Evolutionary conservation across 2,797 vertebrate genomes (phyloP).

Genomic region (Propithecus deckenii): DNA sequence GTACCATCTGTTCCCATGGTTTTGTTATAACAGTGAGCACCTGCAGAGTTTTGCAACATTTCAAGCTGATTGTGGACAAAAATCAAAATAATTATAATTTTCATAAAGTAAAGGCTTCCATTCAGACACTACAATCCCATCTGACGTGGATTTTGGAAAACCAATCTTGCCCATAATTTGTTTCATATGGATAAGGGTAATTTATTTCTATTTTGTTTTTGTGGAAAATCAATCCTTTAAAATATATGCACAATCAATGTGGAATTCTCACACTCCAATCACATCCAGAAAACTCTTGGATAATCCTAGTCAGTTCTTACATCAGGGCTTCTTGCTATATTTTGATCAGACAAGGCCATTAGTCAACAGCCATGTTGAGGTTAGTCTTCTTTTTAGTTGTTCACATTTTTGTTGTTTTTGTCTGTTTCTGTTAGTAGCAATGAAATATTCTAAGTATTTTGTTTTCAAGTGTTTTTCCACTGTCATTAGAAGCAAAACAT

Average conservation of each 20-base stretch:
- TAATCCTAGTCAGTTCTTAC: background rate
- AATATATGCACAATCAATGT: constrained; percentile 53
- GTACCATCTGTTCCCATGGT: constrained; percentile 88
- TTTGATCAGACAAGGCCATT: constrained; percentile 38
- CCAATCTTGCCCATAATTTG: constrained; percentile 21
- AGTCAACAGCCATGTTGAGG: background rate
- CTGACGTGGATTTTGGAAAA: constrained; percentile 72
- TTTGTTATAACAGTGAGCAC: constrained; percentile 88
- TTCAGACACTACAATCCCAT: constrained; percentile 79
- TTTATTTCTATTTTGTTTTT: constrained; percentile 72
- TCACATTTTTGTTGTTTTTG: background rate
- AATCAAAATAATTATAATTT: constrained; percentile 90
- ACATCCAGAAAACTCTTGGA: background rate
- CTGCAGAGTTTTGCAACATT: constrained; percentile 90
- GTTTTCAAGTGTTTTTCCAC: background rate
- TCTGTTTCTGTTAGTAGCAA: background rate
- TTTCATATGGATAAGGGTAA: constrained; percentile 45
- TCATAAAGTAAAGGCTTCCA: constrained; percentile 82
- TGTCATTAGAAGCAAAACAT: background rate
- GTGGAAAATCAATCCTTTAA: constrained; percentile 58
- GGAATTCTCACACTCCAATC: constrained; percentile 67
- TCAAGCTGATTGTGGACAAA: constrained; percentile 87
- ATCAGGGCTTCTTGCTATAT: background rate
- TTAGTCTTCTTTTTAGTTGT: background rate
- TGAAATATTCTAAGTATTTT: background rate